Conservation (phyloP, 2,888 invertebrate species). For the Lasioglossum zephyrum region DNA sequence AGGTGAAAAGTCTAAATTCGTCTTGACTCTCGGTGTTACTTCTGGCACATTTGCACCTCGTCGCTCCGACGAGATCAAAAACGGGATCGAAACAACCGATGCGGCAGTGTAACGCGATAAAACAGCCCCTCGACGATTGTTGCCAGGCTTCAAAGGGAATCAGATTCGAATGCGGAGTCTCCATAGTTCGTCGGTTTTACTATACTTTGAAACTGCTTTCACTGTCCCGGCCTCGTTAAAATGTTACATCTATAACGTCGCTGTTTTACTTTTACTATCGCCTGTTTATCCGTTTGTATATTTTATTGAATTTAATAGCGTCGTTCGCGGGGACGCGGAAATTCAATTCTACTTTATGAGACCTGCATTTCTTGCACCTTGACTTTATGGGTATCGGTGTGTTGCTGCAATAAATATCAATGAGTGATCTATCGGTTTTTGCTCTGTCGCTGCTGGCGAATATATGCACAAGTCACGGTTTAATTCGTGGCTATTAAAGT, state of each 20-base stretch:
- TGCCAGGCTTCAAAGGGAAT: slow-evolving; percentile 33
- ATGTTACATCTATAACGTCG: slow-evolving; percentile 11
- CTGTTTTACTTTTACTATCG: not conserved
- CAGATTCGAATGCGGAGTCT: slow-evolving; percentile 18
- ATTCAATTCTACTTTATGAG: not conserved
- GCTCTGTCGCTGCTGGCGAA: not conserved
- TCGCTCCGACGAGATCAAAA: slow-evolving; percentile 39
- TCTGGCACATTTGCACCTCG: slow-evolving; percentile 34
- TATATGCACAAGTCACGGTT: not conserved
- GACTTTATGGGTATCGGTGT: not conserved
- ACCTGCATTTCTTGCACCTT: not conserved
- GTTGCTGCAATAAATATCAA: not conserved
- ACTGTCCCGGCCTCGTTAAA: slow-evolving; percentile 12
- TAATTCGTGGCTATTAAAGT: not conserved
- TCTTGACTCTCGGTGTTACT: not conserved
- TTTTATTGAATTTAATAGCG: slow-evolving; percentile 3
- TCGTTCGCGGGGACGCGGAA: not conserved
- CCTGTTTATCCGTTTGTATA: not conserved
- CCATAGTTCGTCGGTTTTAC: slow-evolving; percentile 25
- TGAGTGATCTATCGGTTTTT: not conserved
- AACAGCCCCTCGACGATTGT: slow-evolving; percentile 50
- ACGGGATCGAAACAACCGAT: slow-evolving; percentile 34
- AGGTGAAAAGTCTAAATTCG: not conserved
- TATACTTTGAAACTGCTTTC: slow-evolving; percentile 28
- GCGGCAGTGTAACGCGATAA: slow-evolving; percentile 32